Evolutionary conservation across 1,140 invertebrate species (phyloP).

Genomic region (Drosophila sucinea): DNA sequence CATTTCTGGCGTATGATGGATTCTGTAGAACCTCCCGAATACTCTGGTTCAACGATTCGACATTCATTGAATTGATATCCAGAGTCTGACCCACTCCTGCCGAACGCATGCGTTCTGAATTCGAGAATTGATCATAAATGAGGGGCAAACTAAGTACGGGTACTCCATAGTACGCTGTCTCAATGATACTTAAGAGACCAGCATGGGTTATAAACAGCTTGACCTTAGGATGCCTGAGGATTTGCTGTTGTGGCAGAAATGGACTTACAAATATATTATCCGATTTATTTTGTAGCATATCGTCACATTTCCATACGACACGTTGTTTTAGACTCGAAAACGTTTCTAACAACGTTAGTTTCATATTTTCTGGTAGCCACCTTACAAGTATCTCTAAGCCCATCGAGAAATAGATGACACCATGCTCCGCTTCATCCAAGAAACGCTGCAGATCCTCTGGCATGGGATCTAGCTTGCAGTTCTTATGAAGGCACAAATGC

Average conservation of each 20-base stretch:
- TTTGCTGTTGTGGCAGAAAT: slow-evolving; percentile 84
- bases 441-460: background rate
- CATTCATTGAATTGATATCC: background rate
- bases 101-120: slow-evolving; percentile 49
- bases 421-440: background rate
- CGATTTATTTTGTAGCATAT: slow-evolving; percentile 54
- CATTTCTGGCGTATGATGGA: slow-evolving; percentile 32
- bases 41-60: background rate
- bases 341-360: slow-evolving; percentile 31
- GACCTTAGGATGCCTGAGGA: slow-evolving; percentile 82
- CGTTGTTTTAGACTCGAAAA: slow-evolving; percentile 64
- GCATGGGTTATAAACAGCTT: slow-evolving; percentile 86
- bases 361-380: background rate
- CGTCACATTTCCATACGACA: slow-evolving; percentile 84
- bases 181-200: slow-evolving; percentile 83
- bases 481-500: background rate
- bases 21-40: slow-evolving; percentile 39
- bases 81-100: slow-evolving; percentile 84
- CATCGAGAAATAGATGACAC: background rate
- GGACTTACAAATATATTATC: slow-evolving; percentile 87
- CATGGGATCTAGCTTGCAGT: background rate
- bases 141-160: slow-evolving; percentile 52
- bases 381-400: background rate
- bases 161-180: slow-evolving; percentile 78
- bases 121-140: slow-evolving; percentile 61